A percentile compares a stretch with the other conserved stretches of the same genome.
Conservation (phyloP, 2,113 vertebrate species). For the Vulpes lagopus region DNA sequence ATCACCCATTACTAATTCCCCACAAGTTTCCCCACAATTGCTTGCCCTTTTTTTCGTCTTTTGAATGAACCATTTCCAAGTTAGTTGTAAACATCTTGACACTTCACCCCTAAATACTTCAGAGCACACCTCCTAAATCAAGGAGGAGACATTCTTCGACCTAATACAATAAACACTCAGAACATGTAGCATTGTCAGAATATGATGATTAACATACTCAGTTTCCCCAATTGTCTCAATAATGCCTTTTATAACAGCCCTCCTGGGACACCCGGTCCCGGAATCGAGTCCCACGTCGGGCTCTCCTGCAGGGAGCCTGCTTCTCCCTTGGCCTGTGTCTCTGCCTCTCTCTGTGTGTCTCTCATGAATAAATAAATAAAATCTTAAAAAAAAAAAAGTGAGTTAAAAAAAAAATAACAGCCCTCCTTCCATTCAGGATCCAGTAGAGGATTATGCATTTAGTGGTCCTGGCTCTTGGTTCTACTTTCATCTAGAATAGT, state of each 20-base stretch:
- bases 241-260: background rate
- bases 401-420: background rate
- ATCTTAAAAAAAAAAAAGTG: too few species aligned
- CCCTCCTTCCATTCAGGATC: background rate
- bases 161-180: background rate
- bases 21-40: background rate
- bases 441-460: background rate
- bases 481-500: background rate
- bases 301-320: too few species aligned
- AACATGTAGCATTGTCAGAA: background rate
- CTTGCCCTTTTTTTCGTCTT: background rate
- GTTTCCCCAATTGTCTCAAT: background rate
- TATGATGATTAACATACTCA: background rate
- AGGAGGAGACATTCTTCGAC: background rate
- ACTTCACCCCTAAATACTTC: background rate
- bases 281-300: too few species aligned
- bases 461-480: background rate
- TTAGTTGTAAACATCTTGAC: background rate
- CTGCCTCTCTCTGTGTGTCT: too few species aligned
- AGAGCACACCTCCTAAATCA: background rate
- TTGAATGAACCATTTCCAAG: background rate
- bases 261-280: background rate
- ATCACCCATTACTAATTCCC: background rate
- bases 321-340: too few species aligned
- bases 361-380: too few species aligned